phyloP scores from a whole-genome alignment of 2,113 vertebrate species.

The Tetrao urogallus region DNA sequence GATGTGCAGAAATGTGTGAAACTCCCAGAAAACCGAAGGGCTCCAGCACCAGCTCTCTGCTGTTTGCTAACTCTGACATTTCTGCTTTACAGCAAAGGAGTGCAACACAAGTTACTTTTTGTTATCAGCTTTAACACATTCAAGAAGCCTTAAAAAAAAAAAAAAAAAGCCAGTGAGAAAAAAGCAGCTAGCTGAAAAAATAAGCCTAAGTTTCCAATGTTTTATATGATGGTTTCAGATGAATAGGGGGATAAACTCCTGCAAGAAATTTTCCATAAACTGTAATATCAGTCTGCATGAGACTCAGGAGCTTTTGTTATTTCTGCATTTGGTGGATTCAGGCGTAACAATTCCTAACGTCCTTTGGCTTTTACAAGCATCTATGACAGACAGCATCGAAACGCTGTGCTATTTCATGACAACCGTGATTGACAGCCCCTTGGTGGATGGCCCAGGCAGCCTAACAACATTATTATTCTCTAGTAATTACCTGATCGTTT shows the following conservation, averaged over 20 bases:
- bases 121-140: not conserved
- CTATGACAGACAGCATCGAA: slow-evolving; percentile 51
- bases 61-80: not conserved
- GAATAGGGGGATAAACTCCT: not conserved
- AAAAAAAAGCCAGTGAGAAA: not conserved
- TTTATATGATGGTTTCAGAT: not conserved
- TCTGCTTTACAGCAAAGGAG: not conserved
- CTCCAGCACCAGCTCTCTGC: not conserved
- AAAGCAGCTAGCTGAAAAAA: not conserved
- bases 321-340: slow-evolving; percentile 36
- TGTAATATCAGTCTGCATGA: not conserved
- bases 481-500: slow-evolving; percentile 33
- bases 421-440: slow-evolving; percentile 24
- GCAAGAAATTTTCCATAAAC: not conserved
- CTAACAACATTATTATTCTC: slow-evolving; percentile 42
- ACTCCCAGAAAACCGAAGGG: not conserved
- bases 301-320: slow-evolving; percentile 19
- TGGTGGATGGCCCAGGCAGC: slow-evolving; percentile 38
- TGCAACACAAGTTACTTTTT: not conserved
- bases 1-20: not conserved
- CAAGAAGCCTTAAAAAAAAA: not conserved
- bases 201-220: not conserved
- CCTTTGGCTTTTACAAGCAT: slow-evolving; percentile 23
- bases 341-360: not conserved
- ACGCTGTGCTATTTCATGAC: slow-evolving; percentile 46